A percentile compares a stretch with the other conserved stretches of the same genome.
Evolutionary conservation across 1,140 invertebrate species (phyloP).

Genomic region (roundworm (Caenorhabditis elegans)): WBcel235 BX284604.4:563001-563500

Average conservation of each 20-base stretch:
- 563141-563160: not conserved
- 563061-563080: not conserved
- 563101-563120: constrained; percentile 19
- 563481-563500: constrained; percentile 20
- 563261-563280: constrained; percentile 28
- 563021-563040: constrained; percentile 30
- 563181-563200: constrained; percentile 23
- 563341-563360: constrained; percentile 28
- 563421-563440: not conserved
- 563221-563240: constrained; percentile 28
- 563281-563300: not conserved
- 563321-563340: not conserved
- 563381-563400: not conserved
- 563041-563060: constrained; percentile 25
- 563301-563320: not conserved
- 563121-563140: not conserved
- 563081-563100: no score
- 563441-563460: not conserved
- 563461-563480: no score
- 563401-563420: not conserved
- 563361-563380: constrained; percentile 32
- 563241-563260: not conserved
- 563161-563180: constrained; percentile 2
- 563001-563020: constrained; percentile 23
- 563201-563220: not conserved